Evolutionary conservation across 2,797 vertebrate species (phyloP), one percentile per base, ranked within the genome.

Genomic region (Loriculus beryllinus): DNA sequence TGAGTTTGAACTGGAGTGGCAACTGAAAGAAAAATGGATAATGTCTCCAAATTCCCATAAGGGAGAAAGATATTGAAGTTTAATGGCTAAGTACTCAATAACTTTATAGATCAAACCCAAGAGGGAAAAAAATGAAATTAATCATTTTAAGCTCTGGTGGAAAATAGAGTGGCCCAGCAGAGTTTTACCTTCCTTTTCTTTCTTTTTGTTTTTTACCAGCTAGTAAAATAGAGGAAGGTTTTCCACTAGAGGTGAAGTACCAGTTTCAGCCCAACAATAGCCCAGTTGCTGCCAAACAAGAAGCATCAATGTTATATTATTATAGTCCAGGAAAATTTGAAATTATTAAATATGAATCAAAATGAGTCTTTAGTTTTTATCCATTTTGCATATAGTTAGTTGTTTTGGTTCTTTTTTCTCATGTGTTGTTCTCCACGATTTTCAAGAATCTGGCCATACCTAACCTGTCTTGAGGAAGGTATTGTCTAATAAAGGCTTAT

Each of bases 1-100:
- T n/a, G 69, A 60, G 80, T 40, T 57, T 87, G 83, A 95, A 72
- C 81, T 88, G 62, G 92, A 86, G 89, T 47, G 93, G 82, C 91
- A 96, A 90, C 88, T 82, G 94, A 92, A 69, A 54, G 81, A 88
- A 86, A 97, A 96, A 86, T 56, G 83, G 84, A 76, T 88, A 31
- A 90, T 26, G 42, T 85, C 84, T 92, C 69, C 49, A 67, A 40
- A 93, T 93, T 84, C 87, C 80, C 93, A 68, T 60, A 20, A 23
- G 78, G 37, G 39, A 92, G n/a, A 31, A 63, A 62, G n/a, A 54
- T 14, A n/a, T 14, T 45, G 49, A 47, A 56, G 14, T 28, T 47
- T 65, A 57, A 71, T 62, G 72, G 78, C 9, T 12, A 48, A 94
- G 78, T 81, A 19, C 0, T 10, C n/a, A 10, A 29, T 57, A 69